Percentiles rank a stretch among this genome's conserved stretches.
Evolutionary conservation across 2,797 vertebrate genomes (phyloP).

Genomic region (Sebastes iracundus): DNA sequence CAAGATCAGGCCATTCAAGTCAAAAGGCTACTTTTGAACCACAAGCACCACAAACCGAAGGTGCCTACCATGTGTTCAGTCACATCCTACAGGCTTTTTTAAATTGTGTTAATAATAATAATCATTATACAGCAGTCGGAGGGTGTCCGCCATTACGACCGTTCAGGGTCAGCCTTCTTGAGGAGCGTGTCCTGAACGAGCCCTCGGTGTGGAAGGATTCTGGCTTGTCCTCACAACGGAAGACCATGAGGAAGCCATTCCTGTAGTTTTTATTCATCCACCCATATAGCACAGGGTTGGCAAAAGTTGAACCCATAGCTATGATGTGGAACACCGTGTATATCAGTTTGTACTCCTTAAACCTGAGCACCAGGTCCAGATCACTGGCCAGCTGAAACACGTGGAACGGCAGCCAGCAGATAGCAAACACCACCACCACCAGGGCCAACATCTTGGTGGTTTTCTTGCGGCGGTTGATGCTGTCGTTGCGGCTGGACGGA

Average conservation of each 20-base stretch:
- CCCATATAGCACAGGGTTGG: constrained; percentile 91
- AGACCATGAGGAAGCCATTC: constrained; percentile 93
- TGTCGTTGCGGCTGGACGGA: constrained; percentile 86
- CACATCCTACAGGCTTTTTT: constrained; percentile 17
- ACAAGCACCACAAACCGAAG: constrained; percentile 27
- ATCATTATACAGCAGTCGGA: constrained; percentile 86
- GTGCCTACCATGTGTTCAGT: constrained; percentile 7
- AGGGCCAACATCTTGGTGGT: constrained; percentile 94
- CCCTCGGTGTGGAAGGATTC: constrained; percentile 88
- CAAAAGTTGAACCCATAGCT: constrained; percentile 94
- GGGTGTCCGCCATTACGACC: constrained; percentile 81
- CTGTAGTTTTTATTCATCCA: constrained; percentile 98
- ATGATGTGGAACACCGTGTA: constrained; percentile 92
- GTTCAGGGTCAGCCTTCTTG: constrained; percentile 83
- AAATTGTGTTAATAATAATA: background rate
- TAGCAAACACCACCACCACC: constrained; percentile 91
- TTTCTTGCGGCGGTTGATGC: constrained; percentile 87
- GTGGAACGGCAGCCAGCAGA: constrained; percentile 93
- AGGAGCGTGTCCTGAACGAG: constrained; percentile 87
- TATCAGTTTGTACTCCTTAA: constrained; percentile 93
- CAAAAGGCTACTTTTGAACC: constrained; percentile 49
- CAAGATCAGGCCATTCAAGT: constrained; percentile 47
- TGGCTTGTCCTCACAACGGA: constrained; percentile 89
- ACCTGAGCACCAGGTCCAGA: constrained; percentile 88
- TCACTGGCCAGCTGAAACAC: constrained; percentile 92